Evolutionary conservation across 1,140 invertebrate genomes (phyloP), one percentile per base, ranked within the genome.

Genomic region (Dreissena rostriformis): DNA sequence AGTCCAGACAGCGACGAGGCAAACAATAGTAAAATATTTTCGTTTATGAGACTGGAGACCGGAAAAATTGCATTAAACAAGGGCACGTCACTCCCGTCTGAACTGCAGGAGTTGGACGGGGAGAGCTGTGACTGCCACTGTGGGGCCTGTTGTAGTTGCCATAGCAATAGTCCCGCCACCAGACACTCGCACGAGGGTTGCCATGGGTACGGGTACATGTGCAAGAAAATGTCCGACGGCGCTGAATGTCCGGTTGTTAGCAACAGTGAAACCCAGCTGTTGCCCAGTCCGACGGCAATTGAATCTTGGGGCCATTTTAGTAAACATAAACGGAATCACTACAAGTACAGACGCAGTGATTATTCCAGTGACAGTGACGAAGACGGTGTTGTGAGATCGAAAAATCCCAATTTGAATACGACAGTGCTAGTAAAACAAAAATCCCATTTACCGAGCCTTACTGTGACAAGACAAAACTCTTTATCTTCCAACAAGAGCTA

Each of bases 321-420:
- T 67, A 86, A 90, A 66, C 86, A 85, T 68, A 61, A 78, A n/a
- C 66, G 86, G 49, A 89, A 88, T 61, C 86, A 88, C 61, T 92
- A 92, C 77, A 92, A 91, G 81, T 91, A 91, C 65, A 86, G 90
- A 14, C 88, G 89, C 26, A 91, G 91, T 85, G 90, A 91, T 68
- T 90, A 91, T 79, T 91, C 89, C 11, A 91, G 91, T 87, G 91
- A 91, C n/a, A 91, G 90, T 86, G 91, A 90, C 28, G 91, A 91
- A 5, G 55, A 73, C 22, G 53, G 57, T 11, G 26, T 29, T 26
- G 28, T 24, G 12, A 1, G 29, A 24, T 49, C 17, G 61, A 78
- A 71, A 22, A 76, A 70, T 76, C 71, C 28, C 67, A 28, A 57
- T 52, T 73, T 65, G 17, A 75, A 55, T 52, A 61, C 53, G 24